Conservation (phyloP, 1,140 invertebrate species). For the Zophobas morio region DNA sequence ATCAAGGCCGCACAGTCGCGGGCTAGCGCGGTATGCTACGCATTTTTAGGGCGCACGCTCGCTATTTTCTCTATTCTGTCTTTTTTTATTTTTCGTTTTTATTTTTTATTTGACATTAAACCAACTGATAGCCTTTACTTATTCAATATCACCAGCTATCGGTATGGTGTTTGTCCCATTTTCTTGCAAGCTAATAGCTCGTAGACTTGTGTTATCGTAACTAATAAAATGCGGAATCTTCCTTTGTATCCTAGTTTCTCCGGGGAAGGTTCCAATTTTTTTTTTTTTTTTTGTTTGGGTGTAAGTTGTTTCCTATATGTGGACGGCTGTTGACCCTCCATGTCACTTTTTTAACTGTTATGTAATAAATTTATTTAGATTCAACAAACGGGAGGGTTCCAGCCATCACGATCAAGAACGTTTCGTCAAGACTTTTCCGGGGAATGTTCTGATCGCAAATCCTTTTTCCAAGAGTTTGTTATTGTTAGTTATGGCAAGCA, state of each 20-base stretch:
- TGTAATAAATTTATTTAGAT: no score
- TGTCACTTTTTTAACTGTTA: background rate
- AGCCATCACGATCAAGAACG: background rate
- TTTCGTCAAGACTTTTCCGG: background rate
- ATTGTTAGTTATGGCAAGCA: slow-evolving; percentile 53
- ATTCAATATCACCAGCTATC: background rate
- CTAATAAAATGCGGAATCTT: slow-evolving; percentile 37
- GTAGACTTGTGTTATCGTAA: slow-evolving; percentile 46
- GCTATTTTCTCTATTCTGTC: slow-evolving; percentile 61
- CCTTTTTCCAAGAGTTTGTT: slow-evolving; percentile 10
- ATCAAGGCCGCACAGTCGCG: slow-evolving; percentile 96
- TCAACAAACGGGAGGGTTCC: background rate
- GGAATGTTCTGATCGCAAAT: background rate
- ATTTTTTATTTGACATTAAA: slow-evolving; percentile 41
- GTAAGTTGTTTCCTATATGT: slow-evolving; percentile 18
- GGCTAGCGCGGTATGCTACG: slow-evolving; percentile 94
- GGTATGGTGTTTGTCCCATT: slow-evolving; percentile 9
- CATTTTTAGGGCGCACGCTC: slow-evolving; percentile 68
- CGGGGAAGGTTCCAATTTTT: slow-evolving; percentile 30
- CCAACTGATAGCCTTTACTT: background rate
- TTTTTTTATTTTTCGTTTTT: slow-evolving; percentile 60
- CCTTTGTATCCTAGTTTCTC: background rate
- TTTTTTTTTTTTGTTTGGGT: slow-evolving; percentile 19
- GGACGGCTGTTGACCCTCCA: background rate
- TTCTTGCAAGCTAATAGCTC: slow-evolving; percentile 51